These are phyloP conservation scores for Tipula lateralis DNA, from an alignment of 2,888 invertebrate genomes.

Conservation along the genomic window DNA sequence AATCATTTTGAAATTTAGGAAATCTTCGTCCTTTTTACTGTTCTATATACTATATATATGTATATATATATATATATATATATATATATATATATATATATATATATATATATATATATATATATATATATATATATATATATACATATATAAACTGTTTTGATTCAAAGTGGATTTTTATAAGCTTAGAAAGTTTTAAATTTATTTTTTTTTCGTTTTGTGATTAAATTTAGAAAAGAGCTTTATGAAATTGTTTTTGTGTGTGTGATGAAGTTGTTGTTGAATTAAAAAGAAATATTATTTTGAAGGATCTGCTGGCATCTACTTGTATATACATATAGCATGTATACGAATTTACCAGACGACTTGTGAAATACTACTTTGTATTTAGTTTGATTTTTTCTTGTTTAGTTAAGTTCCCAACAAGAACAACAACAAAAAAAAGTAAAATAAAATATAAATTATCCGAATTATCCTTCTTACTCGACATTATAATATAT, in stretches of 20 bases:
- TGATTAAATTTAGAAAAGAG: slow-evolving; percentile 24
- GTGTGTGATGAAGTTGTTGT: no score
- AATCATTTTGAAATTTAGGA: slow-evolving; percentile 24
- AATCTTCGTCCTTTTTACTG: background rate
- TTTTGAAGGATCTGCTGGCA: slow-evolving; percentile 19
- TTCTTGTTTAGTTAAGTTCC: background rate
- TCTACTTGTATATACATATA: background rate
- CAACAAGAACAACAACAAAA: no score
- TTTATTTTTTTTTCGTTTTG: background rate
- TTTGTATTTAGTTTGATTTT: background rate
- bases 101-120: no score
- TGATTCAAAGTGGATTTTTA: slow-evolving; percentile 19
- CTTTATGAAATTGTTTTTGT: background rate
- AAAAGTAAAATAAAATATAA: background rate
- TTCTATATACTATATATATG: no score
- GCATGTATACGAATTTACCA: background rate
- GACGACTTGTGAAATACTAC: background rate
- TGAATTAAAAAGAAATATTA: background rate
- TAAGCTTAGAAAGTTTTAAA: slow-evolving; percentile 12
- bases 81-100: no score
- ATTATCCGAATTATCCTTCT: background rate
- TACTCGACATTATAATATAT: background rate
- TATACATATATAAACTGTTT: background rate
- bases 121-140: no score
- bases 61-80: no score